Evolutionary conservation across 2,113 vertebrate genomes (phyloP).

Genomic region (Pyxicephalus adspersus): DNA sequence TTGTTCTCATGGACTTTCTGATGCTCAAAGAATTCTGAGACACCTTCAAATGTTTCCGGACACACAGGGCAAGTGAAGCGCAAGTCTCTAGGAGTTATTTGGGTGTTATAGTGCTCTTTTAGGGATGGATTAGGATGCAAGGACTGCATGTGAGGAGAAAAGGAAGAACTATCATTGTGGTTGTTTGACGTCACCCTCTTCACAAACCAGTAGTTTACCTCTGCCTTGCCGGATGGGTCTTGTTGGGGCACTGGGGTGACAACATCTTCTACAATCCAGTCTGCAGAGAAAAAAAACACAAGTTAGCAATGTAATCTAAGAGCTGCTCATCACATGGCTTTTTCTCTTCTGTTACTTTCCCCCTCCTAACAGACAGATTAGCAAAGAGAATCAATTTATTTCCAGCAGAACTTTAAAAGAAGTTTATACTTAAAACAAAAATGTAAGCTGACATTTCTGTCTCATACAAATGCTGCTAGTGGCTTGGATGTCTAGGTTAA

Average conservation of each 20-base stretch:
- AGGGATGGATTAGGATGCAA: not conserved
- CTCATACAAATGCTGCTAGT: too few species aligned
- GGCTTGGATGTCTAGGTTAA: too few species aligned
- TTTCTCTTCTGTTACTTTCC: too few species aligned
- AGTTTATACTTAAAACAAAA: too few species aligned
- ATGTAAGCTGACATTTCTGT: too few species aligned
- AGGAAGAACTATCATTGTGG: not conserved
- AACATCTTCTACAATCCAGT: not conserved
- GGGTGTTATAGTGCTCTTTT: not conserved
- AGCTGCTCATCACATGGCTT: not conserved
- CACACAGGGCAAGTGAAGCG: conserved; percentile 6
- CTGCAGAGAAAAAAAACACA: not conserved
- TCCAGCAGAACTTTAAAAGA: too few species aligned
- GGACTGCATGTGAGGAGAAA: not conserved
- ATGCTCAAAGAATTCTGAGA: conserved; percentile 31
- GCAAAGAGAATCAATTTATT: too few species aligned
- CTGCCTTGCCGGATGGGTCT: not conserved
- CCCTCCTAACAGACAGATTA: too few species aligned
- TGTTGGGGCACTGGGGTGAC: not conserved
- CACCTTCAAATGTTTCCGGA: not conserved
- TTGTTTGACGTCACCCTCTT: not conserved
- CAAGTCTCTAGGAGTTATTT: not conserved
- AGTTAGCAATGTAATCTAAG: not conserved
- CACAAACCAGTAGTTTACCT: conserved; percentile 21
- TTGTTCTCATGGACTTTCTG: conserved; percentile 21